Base-by-base conservation (phyloP, 2,113 vertebrate genomes). In the Spilogale gracilis region DNA sequence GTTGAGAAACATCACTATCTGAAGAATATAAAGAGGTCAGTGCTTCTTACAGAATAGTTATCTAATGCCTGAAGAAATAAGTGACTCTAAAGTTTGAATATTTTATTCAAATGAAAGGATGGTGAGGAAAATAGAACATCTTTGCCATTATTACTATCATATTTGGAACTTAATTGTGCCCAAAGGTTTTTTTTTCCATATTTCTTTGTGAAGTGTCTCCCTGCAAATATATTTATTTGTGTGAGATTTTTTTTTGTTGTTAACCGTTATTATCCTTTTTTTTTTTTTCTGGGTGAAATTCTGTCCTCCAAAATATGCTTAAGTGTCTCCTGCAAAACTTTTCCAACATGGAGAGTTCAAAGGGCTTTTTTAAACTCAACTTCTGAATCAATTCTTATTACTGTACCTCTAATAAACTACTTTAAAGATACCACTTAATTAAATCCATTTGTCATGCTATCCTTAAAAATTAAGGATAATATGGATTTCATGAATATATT, bases 91-190 rank as follows among this genome's bases (percentile, higher is more conserved):
- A 48, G 1, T 54, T 56, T 92, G 45, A 48, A 73, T 82, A 82
- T 95, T 56, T 56, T 50, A 85, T 82, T 88, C 48, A 96, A 76
- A 93, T 82, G n/a, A 63, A 82, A 50, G 11, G 5, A 58, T 67
- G 21, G 27, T 48, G 73, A 65, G 0, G 0, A 88, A 89, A 86
- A 87, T 32, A 25, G 38, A 25, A 45, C 56, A 71, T 52, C 9
- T 82, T 88, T 48, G 43, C 21, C 61, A 16, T 73, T 9, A 74
- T 54, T 50, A 56, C 74, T 25, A 48, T 84, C 2, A 58, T 56
- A 82, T 76, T 82, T 93, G 20, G 48, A 88, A 50, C 6, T 93
- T 87, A 54, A 82, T 13, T 83, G n/a, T 89, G 16, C 30, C 21
- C n/a, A 48, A 74, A 56, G 20, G 18, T 2, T 13, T n/a, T 45